Evolutionary conservation across 2,113 vertebrate genomes (phyloP), one percentile per base, ranked within the genome.

Genomic region (Fulica atra): DNA sequence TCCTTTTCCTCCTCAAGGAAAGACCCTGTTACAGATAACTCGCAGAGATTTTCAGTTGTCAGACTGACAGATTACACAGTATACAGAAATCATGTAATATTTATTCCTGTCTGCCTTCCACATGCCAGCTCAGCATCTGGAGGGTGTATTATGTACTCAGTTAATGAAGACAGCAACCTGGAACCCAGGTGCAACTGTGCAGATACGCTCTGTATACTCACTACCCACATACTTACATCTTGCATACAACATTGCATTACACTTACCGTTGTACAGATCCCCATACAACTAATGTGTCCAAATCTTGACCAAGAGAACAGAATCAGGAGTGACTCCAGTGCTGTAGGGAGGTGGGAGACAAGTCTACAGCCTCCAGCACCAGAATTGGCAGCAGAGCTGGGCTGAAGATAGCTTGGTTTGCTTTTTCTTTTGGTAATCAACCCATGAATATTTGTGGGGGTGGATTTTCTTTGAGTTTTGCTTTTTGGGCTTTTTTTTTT

Each of bases 11-110:
- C 57, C 89, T 76, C 63, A 72, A 56, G 65, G 35, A 33, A 72
- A 92, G 21, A 76, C 38, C 26, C 10, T 71, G 6, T 26, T 81
- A 42, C 38, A 69, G 35, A 57, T 46, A 46, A 25, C 4, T 38
- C 48, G 29, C 60, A 70, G 29, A 78, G 64, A 51, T 79, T 95
- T 87, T 65, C 66, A 87, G 53, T 53, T 81, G 44, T 88, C 80
- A 76, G 28, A 64, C 46, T 19, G 64, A 2, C 2, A 42, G 53
- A 82, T 71, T 71, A 51, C 17, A 51, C 10, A 35, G 51, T 16
- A 25, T 24, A 46, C 68, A 80, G 48, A 42, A 48, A 71, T 21
- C 16, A 7, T 23, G 7, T 50, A 21, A 17, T 35, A 56, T 54
- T 87, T 81, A 63, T 87, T 69, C 28, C 20, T 2, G 9, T 59